Base-by-base conservation (phyloP, 2,113 vertebrate genomes). In the Manacus vitellinus region DNA sequence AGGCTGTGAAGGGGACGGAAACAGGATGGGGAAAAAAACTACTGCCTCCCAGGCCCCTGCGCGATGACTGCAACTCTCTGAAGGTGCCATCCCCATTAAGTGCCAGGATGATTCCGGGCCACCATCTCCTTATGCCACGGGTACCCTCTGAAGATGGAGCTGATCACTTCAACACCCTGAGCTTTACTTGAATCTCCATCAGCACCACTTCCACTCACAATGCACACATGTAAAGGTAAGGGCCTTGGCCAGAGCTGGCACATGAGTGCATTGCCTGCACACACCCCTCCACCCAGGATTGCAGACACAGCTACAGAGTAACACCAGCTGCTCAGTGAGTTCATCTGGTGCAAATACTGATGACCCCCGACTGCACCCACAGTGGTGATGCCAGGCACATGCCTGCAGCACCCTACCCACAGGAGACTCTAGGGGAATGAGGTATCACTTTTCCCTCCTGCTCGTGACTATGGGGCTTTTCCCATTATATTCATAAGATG, bases 11-110 rank as follows among this genome's bases (percentile, higher is more conserved):
- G 17, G 14, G 39, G 20, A n/a, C 33, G 22, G 30, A 23, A 58
- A 47, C 0, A 1, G 18, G 17, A 10, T 1, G 3, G 33, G 41
- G 5, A 8, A 61, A 28, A 66, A 20, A 31, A 10, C 0, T 15
- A 28, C 3, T 39, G 65, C 58, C 41, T 77, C 46, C 35, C 74
- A 63, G 55, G n/a, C 15, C 14, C 33, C 56, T 5, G 27, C 3
- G 1, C 21, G 56, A 17, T 14, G n/a, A 37, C n/a, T 11, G 11
- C 55, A 30, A 21, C 10, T 37, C 63, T 28, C 41, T 31, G 35
- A 55, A 24, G 15, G 46, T 4, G 2, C 44, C 6, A 1, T 76
- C 37, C 20, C 58, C 63, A 66, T 17, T 4, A 2, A 15, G 37
- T 17, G 31, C 33, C 14, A 56, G 20, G 28, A 14, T 30, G 71